Evolutionary conservation across 2,113 vertebrate species (phyloP).

Genomic region (Rhea americana): DNA sequence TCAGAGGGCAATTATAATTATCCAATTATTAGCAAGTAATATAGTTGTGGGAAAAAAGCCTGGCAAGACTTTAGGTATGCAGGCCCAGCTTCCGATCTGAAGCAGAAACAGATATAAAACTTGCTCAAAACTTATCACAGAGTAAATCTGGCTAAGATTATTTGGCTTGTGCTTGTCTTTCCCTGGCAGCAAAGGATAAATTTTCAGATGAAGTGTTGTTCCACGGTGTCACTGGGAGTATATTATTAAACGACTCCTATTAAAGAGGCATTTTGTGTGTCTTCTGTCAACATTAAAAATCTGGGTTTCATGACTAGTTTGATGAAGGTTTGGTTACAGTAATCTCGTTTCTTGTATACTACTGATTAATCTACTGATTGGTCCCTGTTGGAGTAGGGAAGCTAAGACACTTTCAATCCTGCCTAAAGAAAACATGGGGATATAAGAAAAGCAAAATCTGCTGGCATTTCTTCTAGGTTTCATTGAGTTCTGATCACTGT

Average conservation of each 20-base stretch:
- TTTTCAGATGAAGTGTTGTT: not conserved
- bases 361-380: not conserved
- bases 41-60: not conserved
- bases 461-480: not conserved
- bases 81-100: not conserved
- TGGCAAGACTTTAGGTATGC: not conserved
- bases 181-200: not conserved
- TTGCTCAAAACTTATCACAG: not conserved
- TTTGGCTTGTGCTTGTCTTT: not conserved
- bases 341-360: not conserved
- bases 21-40: not conserved
- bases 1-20: not conserved
- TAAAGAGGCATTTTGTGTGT: accelerated
- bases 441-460: not conserved
- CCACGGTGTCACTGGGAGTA: not conserved
- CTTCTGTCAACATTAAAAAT: not conserved
- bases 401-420: not conserved
- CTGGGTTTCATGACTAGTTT: not conserved
- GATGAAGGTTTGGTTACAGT: not conserved
- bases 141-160: not conserved
- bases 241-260: not conserved
- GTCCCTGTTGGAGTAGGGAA: not conserved
- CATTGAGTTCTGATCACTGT: not conserved
- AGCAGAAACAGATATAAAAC: not conserved
- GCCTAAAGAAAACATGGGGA: not conserved